Base-by-base conservation (phyloP, 2,113 vertebrate species). In the Octodon degus region DNA sequence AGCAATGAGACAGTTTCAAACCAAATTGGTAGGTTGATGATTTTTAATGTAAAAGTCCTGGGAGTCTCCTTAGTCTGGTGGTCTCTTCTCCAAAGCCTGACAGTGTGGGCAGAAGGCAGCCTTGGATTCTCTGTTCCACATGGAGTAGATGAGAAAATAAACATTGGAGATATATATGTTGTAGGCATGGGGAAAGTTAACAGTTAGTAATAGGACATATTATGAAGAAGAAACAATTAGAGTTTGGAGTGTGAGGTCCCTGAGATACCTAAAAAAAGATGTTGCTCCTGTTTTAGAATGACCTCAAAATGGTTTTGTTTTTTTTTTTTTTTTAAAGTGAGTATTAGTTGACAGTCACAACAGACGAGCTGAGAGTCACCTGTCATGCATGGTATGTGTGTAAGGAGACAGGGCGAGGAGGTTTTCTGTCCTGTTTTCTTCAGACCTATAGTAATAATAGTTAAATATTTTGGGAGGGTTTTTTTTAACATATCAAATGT, bases 221-320 rank as follows among this genome's bases (percentile, higher is more conserved):
- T 55, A 50, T 82, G 60, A 87, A 76, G 40, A 84, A 86, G 63
- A 77, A 91, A 68, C 12, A 76, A 2, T 79, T 86, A 1, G 27
- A 92, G 30, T 90, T 95, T 95, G 81, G 83, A 86, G 55, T 92
- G 94, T 65, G 81, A 58, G 84, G 43, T 68, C 30, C 1, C 34
- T 83, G 14, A 92, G 34, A 67, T 40, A 76, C 20, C 43, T 83
- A 43, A 60, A 82, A 77, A 91, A 65, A 83, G 40, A 65, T 82
- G 22, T 86, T 47, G 34, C 16, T 83, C 17, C 63, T 68, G 4
- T 87, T 88, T 89, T 93, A 65, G 79, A 90, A 70, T 88, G 37
- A 50, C 19, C 24, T 92, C 34, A 87, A 80, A 67, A 5, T 89
- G 53, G 4, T 55, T 4, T 12, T 43, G 43, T 43, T 43, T 43